Evolutionary conservation across 2,888 invertebrate species (phyloP).

Genomic region (Anoplius nigerrimus): DNA sequence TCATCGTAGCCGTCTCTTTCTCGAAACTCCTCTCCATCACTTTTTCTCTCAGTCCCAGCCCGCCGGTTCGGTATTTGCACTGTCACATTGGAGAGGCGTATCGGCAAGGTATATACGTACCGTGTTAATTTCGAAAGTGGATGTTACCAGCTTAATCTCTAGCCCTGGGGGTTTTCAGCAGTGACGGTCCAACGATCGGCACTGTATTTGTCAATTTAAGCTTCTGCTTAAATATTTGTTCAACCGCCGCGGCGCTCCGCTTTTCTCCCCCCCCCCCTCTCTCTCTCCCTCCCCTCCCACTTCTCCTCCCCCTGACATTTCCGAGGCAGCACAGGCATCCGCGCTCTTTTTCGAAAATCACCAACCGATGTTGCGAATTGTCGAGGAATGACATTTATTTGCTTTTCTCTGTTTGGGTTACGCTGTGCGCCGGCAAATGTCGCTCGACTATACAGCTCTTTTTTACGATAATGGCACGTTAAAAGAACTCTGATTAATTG

Average conservation of each 20-base stretch:
- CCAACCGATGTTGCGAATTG: conserved; percentile 6
- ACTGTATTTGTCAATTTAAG: conserved; percentile 49
- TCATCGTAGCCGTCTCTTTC: no score
- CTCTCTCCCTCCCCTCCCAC: no score
- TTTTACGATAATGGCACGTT: no score
- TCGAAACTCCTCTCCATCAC: no score
- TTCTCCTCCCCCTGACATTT: no score
- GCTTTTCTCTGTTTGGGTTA: neutral
- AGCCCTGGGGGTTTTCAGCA: conserved; percentile 31
- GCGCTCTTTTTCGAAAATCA: no score
- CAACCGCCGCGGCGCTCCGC: conserved; percentile 10
- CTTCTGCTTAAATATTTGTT: conserved; percentile 50
- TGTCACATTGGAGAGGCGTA: conserved; percentile 19
- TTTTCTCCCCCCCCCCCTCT: no score
- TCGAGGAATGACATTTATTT: conserved; percentile 6
- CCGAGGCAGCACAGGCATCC: no score
- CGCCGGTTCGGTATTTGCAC: conserved; percentile 7
- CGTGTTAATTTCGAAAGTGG: conserved; percentile 37
- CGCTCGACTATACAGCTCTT: no score
- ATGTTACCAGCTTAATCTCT: conserved; percentile 27
- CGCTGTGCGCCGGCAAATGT: no score
- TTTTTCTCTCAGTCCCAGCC: conserved; percentile 2
- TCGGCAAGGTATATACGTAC: neutral
- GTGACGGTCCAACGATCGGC: conserved; percentile 34
- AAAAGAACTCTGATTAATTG: no score